Conservation (phyloP, 2,888 invertebrate genomes). For the Melieria omissa region DNA sequence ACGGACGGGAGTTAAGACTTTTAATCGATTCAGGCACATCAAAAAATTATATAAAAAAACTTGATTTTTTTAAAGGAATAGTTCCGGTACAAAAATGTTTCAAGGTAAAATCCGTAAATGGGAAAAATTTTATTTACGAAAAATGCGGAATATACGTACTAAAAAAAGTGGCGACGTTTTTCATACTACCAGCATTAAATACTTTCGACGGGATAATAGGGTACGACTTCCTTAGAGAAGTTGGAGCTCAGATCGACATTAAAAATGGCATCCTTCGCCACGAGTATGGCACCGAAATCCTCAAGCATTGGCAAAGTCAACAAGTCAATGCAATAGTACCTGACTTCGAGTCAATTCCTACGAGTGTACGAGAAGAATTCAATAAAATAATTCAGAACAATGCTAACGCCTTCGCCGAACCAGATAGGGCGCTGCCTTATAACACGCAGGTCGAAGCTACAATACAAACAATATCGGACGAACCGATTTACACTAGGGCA, state of each 20-base stretch:
- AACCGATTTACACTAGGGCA: constrained; percentile 6
- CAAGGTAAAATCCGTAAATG: no score
- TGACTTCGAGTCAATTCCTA: not conserved
- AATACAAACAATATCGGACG: constrained; percentile 7
- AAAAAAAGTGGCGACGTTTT: not conserved
- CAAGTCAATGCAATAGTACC: not conserved
- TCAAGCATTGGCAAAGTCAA: constrained; percentile 1
- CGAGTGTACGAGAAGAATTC: constrained; percentile 3
- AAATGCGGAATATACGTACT: no score
- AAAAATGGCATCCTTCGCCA: not conserved
- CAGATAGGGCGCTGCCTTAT: constrained; percentile 31
- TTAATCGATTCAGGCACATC: no score
- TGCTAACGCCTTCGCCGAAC: constrained; percentile 19
- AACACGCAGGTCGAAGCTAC: constrained; percentile 24
- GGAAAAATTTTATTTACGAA: no score
- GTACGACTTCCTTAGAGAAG: not conserved
- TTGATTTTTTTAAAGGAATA: no score
- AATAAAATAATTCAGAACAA: not conserved
- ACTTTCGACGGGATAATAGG: constrained; percentile 16
- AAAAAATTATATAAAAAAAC: no score
- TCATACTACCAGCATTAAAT: not conserved
- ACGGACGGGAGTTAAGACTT: no score
- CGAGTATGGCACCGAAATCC: not conserved
- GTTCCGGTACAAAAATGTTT: no score
- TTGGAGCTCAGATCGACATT: not conserved